phyloP scores from a whole-genome alignment of 2,797 vertebrate genomes.

The Staurois parvus region DNA sequence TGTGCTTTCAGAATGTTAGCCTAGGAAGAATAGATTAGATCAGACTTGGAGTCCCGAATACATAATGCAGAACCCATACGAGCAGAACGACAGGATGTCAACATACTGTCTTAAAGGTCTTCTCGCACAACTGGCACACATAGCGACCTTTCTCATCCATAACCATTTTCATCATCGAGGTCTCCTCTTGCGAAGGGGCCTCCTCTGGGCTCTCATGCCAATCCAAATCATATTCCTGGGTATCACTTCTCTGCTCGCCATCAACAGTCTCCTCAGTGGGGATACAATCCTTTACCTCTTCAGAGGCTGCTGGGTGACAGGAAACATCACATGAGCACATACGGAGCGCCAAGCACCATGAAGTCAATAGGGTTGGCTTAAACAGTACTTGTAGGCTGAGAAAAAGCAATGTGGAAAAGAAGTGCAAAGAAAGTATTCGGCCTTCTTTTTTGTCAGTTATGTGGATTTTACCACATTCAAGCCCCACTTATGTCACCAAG shows the following conservation, averaged over 20 bases:
- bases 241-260: conserved; percentile 64
- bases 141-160: conserved; percentile 89
- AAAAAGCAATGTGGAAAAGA: no score
- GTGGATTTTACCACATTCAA: no score
- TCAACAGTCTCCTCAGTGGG: conserved; percentile 69
- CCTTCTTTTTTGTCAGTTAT: no score
- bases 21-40: conserved; percentile 69
- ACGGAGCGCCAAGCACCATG: no score
- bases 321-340: background rate
- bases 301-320: conserved; percentile 5
- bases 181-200: conserved; percentile 70
- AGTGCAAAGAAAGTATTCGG: no score
- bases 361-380: no score
- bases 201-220: conserved; percentile 63
- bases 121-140: conserved; percentile 88
- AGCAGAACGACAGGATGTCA: background rate
- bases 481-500: no score
- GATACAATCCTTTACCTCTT: conserved; percentile 68
- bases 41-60: background rate
- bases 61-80: no score
- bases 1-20: conserved; percentile 96
- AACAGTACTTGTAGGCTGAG: no score
- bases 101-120: conserved; percentile 95
- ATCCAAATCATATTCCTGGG: conserved; percentile 66
- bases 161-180: conserved; percentile 79